A percentile compares a stretch with the other conserved stretches of the same genome.
Conservation (phyloP, 2,113 vertebrate species). For the Clarias batrachus region DNA sequence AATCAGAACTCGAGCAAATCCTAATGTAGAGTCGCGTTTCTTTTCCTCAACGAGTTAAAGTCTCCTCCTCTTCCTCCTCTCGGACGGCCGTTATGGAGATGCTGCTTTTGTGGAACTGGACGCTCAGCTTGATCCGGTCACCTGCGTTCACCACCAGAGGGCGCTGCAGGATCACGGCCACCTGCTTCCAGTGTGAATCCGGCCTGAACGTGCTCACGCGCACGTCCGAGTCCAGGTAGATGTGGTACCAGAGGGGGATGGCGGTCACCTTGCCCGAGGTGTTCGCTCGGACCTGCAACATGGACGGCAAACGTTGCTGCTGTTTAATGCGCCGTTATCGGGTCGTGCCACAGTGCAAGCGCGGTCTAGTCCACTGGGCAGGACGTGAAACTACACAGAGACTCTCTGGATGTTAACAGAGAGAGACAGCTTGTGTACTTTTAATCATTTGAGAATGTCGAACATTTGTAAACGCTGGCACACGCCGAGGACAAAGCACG, state of each 20-base stretch:
- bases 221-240: slow-evolving; percentile 82
- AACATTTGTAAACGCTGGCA: neutral
- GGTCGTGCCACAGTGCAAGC: neutral
- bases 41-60: neutral
- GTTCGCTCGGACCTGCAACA: slow-evolving; percentile 76
- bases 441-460: neutral
- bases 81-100: slow-evolving; percentile 78
- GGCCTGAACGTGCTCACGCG: slow-evolving; percentile 80
- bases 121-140: slow-evolving; percentile 77
- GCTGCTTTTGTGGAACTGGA: slow-evolving; percentile 89
- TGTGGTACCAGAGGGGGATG: slow-evolving; percentile 92
- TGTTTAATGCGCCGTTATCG: neutral
- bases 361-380: neutral
- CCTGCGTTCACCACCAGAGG: slow-evolving; percentile 80
- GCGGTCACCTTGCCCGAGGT: slow-evolving; percentile 84
- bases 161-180: slow-evolving; percentile 84
- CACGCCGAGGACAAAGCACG: neutral
- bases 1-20: too few relatives aligned
- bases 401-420: neutral
- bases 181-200: slow-evolving; percentile 95
- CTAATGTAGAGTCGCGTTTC: too few relatives aligned
- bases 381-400: neutral
- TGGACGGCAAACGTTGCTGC: neutral
- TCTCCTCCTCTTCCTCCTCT: slow-evolving; percentile 39
- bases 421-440: neutral